A percentile compares a stretch with the other conserved stretches of the same genome.
These are phyloP conservation scores for Griposia aprilina DNA, from an alignment of 2,888 invertebrate genomes.

Conservation along the genomic window DNA sequence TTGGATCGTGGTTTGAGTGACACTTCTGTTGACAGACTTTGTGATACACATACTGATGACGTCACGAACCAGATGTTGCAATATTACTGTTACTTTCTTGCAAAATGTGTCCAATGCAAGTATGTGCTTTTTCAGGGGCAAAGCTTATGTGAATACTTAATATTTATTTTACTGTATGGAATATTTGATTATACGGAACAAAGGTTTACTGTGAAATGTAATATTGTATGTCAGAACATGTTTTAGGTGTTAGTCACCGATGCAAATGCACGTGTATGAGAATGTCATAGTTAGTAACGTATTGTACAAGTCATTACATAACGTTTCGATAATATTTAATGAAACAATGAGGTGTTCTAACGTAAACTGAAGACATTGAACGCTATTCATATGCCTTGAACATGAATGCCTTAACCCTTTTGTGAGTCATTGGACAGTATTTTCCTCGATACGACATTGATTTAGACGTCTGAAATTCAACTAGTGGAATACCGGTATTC, in stretches of 20 bases:
- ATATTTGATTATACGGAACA: constrained; percentile 25
- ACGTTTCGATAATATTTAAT: constrained; percentile 1
- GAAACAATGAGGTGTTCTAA: not conserved
- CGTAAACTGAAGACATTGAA: not conserved
- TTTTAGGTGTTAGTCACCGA: constrained; percentile 39
- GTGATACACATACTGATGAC: constrained; percentile 19
- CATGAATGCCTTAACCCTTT: not conserved
- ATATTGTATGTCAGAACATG: constrained; percentile 12
- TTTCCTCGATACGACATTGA: not conserved
- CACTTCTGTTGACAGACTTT: constrained; percentile 6
- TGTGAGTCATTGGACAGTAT: not conserved
- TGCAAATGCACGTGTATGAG: not conserved
- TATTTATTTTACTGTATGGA: constrained; percentile 4
- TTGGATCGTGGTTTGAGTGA: not conserved
- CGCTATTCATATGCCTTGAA: not conserved
- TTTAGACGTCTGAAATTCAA: constrained; percentile 6
- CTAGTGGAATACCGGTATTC: constrained; percentile 15
- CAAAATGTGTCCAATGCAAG: constrained; percentile 34
- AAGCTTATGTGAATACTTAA: constrained; percentile 27
- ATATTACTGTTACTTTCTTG: constrained; percentile 56
- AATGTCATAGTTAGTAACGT: not conserved
- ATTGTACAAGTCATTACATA: not conserved
- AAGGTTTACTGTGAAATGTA: constrained; percentile 11
- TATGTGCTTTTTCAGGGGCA: constrained; percentile 55
- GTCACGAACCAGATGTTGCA: constrained; percentile 53